A percentile compares a stretch with the other conserved stretches of the same genome.
Evolutionary conservation across 1,140 invertebrate species (phyloP).

Genomic region (Sitodiplosis mosellana): DNA sequence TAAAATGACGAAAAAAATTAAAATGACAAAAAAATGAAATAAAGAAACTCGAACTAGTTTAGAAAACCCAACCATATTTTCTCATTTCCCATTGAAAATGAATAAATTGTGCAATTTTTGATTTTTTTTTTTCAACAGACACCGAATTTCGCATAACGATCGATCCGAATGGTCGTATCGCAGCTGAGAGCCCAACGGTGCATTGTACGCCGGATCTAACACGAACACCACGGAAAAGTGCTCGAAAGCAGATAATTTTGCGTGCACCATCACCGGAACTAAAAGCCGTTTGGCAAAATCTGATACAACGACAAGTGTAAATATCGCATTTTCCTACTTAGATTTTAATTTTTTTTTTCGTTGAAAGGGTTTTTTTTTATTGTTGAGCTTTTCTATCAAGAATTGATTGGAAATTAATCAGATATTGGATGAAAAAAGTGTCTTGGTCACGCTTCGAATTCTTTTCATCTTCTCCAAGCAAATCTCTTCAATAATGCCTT

Average conservation of each 20-base stretch:
- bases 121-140: constrained; percentile 25
- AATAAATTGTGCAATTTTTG: neutral
- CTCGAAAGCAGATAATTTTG: constrained; percentile 44
- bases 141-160: constrained; percentile 50
- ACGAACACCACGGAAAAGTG: constrained; percentile 36
- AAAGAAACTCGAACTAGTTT: neutral
- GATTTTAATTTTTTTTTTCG: too few relatives aligned
- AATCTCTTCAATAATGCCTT: too few relatives aligned
- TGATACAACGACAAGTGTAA: constrained; percentile 74
- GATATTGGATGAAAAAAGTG: too few relatives aligned
- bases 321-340: too few relatives aligned
- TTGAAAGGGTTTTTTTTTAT: too few relatives aligned
- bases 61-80: too few relatives aligned
- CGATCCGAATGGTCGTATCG: constrained; percentile 32
- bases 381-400: too few relatives aligned
- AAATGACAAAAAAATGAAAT: neutral
- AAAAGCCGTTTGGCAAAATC: constrained; percentile 75
- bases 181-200: constrained; percentile 40
- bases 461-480: too few relatives aligned
- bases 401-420: too few relatives aligned
- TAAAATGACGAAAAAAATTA: neutral
- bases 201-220: constrained; percentile 39
- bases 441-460: too few relatives aligned
- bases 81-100: too few relatives aligned
- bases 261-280: constrained; percentile 61